Conservation (phyloP, 1,140 invertebrate species). For the Conopomorpha cramerella region DNA sequence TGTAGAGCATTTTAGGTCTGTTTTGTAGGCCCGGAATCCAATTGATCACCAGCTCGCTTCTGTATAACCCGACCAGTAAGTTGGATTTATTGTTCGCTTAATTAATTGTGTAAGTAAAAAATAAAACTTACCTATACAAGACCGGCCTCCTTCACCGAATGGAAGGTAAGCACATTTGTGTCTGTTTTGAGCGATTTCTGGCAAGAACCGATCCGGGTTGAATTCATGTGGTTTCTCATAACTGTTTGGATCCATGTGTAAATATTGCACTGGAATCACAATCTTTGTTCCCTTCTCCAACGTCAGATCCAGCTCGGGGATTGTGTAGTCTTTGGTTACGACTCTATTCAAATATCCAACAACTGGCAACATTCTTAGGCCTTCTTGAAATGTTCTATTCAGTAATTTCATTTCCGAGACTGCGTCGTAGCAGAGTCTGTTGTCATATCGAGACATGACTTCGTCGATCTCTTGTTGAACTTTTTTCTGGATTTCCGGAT, state of each 20-base stretch:
- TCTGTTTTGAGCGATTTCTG: too few species aligned
- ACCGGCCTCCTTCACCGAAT: conserved; percentile 69
- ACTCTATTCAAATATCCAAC: conserved; percentile 21
- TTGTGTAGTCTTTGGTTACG: conserved; percentile 25
- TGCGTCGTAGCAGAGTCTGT: conserved; percentile 20
- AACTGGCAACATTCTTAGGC: conserved; percentile 33
- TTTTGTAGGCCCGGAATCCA: too few species aligned
- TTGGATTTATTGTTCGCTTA: too few species aligned
- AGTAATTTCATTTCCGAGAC: conserved; percentile 26
- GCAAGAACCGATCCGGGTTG: too few species aligned
- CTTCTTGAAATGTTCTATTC: conserved; percentile 27
- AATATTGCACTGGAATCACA: conserved; percentile 23
- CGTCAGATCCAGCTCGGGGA: conserved; percentile 19
- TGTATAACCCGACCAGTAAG: too few species aligned
- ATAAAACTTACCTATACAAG: conserved; percentile 52
- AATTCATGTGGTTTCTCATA: too few species aligned
- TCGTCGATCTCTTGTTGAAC: conserved; percentile 56
- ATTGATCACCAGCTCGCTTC: too few species aligned
- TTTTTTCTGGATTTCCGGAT: conserved; percentile 58
- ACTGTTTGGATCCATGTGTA: too few species aligned
- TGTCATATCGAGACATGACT: conserved; percentile 16
- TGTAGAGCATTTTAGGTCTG: too few species aligned
- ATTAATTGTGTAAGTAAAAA: too few species aligned
- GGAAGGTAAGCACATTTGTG: conserved; percentile 64
- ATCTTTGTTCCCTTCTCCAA: conserved; percentile 18